Conservation (phyloP, 2,113 vertebrate species). For the Accipiter cooperii region DNA sequence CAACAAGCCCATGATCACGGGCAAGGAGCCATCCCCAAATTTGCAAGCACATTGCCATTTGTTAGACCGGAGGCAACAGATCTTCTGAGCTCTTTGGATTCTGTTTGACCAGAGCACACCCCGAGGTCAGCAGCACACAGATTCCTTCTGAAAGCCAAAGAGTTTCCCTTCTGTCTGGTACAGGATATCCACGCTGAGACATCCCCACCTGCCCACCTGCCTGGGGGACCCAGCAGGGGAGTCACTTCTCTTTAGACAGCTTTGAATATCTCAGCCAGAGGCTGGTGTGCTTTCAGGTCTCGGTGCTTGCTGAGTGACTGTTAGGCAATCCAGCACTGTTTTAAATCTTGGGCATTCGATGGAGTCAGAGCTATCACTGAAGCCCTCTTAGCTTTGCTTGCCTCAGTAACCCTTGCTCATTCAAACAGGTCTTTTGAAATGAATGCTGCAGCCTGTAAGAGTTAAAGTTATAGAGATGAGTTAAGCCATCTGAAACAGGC, state of each 20-base stretch:
- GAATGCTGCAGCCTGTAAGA: background rate
- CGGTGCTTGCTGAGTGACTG: fast-evolving
- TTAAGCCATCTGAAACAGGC: background rate
- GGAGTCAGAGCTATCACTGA: background rate
- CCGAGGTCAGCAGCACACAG: background rate
- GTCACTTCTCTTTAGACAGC: background rate
- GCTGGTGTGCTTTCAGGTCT: background rate
- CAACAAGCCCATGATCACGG: background rate
- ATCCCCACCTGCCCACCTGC: background rate
- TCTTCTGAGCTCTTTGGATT: background rate
- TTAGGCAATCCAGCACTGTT: background rate
- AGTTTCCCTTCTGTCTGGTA: background rate
- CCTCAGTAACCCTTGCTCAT: background rate
- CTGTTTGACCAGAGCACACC: background rate
- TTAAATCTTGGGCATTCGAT: fast-evolving
- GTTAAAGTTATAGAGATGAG: background rate
- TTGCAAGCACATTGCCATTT: background rate
- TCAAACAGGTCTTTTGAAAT: background rate
- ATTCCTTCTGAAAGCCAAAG: background rate
- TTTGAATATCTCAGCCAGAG: background rate
- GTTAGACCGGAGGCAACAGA: background rate
- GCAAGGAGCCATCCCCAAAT: background rate
- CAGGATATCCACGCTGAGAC: background rate
- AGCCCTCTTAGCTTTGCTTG: background rate
- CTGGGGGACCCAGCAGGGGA: background rate